These are phyloP conservation scores for Orthosia gracilis DNA, from an alignment of 2,888 invertebrate genomes.

Conservation along the genomic window DNA sequence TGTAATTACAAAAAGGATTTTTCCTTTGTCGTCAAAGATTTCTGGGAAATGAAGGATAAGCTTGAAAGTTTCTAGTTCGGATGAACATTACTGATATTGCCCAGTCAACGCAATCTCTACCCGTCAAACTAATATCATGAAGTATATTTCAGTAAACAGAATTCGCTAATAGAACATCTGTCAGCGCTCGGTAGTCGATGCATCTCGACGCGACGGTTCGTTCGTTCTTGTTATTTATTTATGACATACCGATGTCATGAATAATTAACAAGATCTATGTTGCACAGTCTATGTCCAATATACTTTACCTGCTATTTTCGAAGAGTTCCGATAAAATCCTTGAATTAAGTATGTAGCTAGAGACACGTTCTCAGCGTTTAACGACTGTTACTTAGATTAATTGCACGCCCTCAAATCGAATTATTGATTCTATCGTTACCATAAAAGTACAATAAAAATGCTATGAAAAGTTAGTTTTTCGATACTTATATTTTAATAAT, in stretches of 20 bases:
- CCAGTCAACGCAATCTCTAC: neutral
- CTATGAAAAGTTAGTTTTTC: neutral
- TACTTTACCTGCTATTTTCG: neutral
- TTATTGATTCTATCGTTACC: constrained; percentile 29
- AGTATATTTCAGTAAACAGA: constrained; percentile 14
- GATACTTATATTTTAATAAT: constrained; percentile 19
- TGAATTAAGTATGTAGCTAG: neutral
- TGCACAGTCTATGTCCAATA: no score
- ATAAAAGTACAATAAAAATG: constrained; percentile 28
- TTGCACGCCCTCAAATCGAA: constrained; percentile 9
- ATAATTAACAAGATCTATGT: no score
- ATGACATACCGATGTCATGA: no score
- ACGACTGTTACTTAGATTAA: constrained; percentile 33
- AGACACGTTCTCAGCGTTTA: constrained; percentile 15
- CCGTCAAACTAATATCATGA: neutral
- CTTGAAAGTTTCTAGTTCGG: neutral
- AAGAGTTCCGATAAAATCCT: neutral
- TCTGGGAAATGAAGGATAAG: neutral
- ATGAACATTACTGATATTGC: neutral
- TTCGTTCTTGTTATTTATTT: no score
- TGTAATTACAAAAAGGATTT: constrained; percentile 29
- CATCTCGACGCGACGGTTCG: no score
- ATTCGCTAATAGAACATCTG: no score
- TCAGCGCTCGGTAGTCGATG: no score
- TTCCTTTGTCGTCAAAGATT: constrained; percentile 15